Conservation (phyloP, 1,140 invertebrate genomes). For the Papilio xuthus region DNA sequence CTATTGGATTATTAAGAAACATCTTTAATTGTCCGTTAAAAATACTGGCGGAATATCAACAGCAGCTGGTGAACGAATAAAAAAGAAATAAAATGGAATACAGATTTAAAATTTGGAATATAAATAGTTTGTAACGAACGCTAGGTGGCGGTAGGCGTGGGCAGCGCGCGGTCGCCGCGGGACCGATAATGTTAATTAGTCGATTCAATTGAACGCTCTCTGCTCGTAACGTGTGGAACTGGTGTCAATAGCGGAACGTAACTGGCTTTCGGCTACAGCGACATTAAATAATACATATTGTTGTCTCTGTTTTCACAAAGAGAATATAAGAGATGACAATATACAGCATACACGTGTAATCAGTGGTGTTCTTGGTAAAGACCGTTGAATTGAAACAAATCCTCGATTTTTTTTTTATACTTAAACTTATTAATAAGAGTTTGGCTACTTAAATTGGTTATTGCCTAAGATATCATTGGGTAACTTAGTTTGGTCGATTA, state of each 20-base stretch:
- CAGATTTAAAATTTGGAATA: slow-evolving; percentile 31
- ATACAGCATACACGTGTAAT: too few relatives aligned
- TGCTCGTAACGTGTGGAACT: slow-evolving; percentile 21
- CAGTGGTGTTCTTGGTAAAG: too few relatives aligned
- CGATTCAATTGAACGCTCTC: slow-evolving; percentile 34
- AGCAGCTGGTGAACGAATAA: background rate
- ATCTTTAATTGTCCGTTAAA: background rate
- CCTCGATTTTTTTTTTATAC: too few relatives aligned
- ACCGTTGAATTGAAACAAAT: too few relatives aligned
- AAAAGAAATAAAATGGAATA: slow-evolving; percentile 31
- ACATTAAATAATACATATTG: too few relatives aligned
- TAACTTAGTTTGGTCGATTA: too few relatives aligned
- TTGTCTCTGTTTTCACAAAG: too few relatives aligned
- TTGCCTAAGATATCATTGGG: too few relatives aligned
- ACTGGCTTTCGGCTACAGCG: too few relatives aligned
- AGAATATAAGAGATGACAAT: too few relatives aligned
- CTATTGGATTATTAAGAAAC: background rate
- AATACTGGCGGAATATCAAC: background rate
- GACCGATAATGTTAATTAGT: slow-evolving; percentile 37
- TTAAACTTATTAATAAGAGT: too few relatives aligned
- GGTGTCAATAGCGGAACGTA: slow-evolving; percentile 6
- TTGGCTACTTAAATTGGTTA: too few relatives aligned
- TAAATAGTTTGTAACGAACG: slow-evolving; percentile 17
- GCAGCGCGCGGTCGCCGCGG: slow-evolving; percentile 21
- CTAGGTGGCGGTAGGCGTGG: slow-evolving; percentile 1